Evolutionary conservation across 2,888 invertebrate species (phyloP), one percentile per base, ranked within the genome.

Genomic region (Meteorus cinctellus): DNA sequence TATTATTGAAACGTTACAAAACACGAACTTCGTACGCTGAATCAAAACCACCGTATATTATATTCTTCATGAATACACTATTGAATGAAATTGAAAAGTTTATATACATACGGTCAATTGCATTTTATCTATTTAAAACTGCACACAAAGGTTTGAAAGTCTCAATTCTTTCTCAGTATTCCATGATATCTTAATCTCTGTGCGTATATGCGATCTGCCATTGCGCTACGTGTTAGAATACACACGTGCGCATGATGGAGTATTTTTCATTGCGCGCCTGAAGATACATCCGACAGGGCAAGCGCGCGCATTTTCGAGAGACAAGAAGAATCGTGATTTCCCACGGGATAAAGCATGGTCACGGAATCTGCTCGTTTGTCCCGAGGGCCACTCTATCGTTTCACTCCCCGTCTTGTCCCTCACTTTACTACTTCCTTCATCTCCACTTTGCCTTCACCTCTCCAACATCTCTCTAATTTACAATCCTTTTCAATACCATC

Each of bases 291-390:
- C 69, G 31, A 45, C n/a, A 55, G 55, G 6, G 6, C 19, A n/a
- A 4, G 48, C 55, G n/a, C 48, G 27, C 8, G 69, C n/a, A 29
- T 69, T 69, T 51, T 48, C 51, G 31, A 36, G 65, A 65, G 34
- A 36, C 19, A 24, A 45, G 65, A 62, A 55, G 65, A 80, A 76
- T 76, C 69, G 76, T 76, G 68, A 75, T 75, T 76, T 79, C 77
- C 67, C 80, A 82, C 79, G 78, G 78, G 79, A 81, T 78, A 74
- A 74, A 77, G 73, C 67, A 65, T 41, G 78, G 78, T 76, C 82
- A 82, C 81, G 82, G 65, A 79, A 83, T 81, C 72, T 75, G 78
- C 80, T 81, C 79, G 80, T 82, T 82, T 81, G 79, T 78, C 65
- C 66, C 66, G 72, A 77, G 72, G 74, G 71, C 63, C 41, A 16